Base-by-base conservation (phyloP, 1,140 invertebrate species). In the Caenorhabditis inopinata region DNA sequence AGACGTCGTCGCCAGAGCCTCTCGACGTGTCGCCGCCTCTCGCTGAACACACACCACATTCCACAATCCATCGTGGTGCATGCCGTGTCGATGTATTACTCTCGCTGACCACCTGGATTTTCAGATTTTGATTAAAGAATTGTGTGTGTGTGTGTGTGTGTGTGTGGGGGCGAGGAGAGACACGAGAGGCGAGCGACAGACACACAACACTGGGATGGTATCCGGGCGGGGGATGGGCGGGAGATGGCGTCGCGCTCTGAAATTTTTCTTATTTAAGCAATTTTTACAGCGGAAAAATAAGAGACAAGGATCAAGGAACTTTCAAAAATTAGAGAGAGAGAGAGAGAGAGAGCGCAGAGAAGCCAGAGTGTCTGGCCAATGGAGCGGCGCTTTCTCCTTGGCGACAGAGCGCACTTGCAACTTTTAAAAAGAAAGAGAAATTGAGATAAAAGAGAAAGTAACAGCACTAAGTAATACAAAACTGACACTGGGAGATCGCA, bases 11-110 rank as follows among this genome's bases (percentile, higher is more conserved):
- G 47, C 80, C 74, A 84, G 5, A 85, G 48, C 46, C 76, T 78
- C 74, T 81, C 80, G 45, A 85, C 62, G 32, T 80, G 79, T 46
- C 83, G 77, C 45, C 82, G 78, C 18, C 82, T 53, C 49, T 84
- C 83, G 53, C 74, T 78, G 53, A 83, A 74, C 45, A 84, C 53
- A 73, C 83, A 84, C 77, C 81, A 83, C 25, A 84, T 46, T 29
- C 78, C 78, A 82, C 83, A 84, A 49, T 83, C 82, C 68, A 83
- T 83, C 74, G 74, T 58, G 62, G 73, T 58, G 51, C 78, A 74
- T 79, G 58, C 58, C 58, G 58, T 68, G n/a, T n/a, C n/a, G 58
- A 42, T 68, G 58, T 68, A 32, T 68, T 68, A 18, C n/a, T n/a
- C n/a, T n/a, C n/a, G 21, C 32, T 38, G 11, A 21, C 58, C 35